These are phyloP conservation scores for Varanus salvator DNA, from an alignment of 2,113 vertebrate species.

Conservation along the genomic window DNA sequence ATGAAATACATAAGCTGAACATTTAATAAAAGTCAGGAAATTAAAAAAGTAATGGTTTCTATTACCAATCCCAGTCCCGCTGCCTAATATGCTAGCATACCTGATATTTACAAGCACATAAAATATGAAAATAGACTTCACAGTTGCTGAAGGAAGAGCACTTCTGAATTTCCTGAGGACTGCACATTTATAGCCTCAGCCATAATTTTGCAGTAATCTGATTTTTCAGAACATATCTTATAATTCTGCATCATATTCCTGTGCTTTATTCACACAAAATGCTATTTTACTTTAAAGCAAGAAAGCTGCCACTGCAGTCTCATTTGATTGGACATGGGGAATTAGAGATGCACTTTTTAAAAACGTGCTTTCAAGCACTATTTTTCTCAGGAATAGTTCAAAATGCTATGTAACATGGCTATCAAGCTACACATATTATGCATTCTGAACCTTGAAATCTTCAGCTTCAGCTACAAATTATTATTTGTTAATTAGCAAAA, in stretches of 20 bases:
- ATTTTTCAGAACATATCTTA: conserved; percentile 31
- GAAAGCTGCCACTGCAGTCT: conserved; percentile 50
- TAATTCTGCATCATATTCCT: conserved; percentile 45
- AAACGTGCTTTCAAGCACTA: conserved; percentile 62
- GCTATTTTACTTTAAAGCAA: conserved; percentile 63
- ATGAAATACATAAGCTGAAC: conserved; percentile 6
- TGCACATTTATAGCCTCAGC: conserved; percentile 21
- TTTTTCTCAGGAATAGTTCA: conserved; percentile 59
- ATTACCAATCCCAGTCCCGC: not conserved
- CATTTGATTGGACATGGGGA: conserved; percentile 63
- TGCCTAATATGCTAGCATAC: conserved; percentile 6
- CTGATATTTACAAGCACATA: conserved; percentile 12
- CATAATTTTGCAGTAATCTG: conserved; percentile 14
- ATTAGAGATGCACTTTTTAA: conserved; percentile 66
- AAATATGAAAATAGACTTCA: conserved; percentile 26
- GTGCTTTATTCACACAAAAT: conserved; percentile 43
- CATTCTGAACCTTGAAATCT: conserved; percentile 61
- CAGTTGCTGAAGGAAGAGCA: conserved; percentile 2
- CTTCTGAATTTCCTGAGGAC: conserved; percentile 14
- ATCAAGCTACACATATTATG: conserved; percentile 64
- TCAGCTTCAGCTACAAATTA: conserved; percentile 55
- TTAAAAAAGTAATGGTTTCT: conserved; percentile 33
- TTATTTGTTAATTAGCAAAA: conserved; percentile 60
- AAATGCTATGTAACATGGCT: conserved; percentile 70
- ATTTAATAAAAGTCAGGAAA: conserved; percentile 36